Evolutionary conservation across 2,797 vertebrate genomes (phyloP).

Genomic region (Rachycentron canadum): DNA sequence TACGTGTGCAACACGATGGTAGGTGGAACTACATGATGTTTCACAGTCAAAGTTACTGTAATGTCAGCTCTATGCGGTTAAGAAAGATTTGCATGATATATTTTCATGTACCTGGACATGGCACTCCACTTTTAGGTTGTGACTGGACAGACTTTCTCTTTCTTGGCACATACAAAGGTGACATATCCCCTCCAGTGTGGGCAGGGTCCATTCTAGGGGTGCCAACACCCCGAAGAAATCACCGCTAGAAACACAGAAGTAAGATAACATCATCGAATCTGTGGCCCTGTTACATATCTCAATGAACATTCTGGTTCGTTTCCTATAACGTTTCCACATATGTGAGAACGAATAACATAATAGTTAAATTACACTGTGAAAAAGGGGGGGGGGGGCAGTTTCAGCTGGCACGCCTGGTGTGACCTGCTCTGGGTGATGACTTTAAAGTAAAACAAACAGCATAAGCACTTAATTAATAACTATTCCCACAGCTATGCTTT

Average conservation of each 20-base stretch:
- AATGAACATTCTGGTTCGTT: not conserved
- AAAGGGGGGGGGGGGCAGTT: not conserved
- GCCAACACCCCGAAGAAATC: conserved; percentile 13
- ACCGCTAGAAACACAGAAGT: conserved; percentile 35
- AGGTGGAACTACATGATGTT: not conserved
- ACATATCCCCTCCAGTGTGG: conserved; percentile 69
- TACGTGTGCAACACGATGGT: accelerated
- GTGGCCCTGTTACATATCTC: not conserved
- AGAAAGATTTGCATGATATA: accelerated
- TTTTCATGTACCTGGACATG: conserved; percentile 62
- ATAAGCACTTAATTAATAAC: not conserved
- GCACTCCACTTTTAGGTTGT: conserved; percentile 60
- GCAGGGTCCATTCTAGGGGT: conserved; percentile 63
- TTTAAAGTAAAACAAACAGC: not conserved
- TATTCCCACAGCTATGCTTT: not conserved
- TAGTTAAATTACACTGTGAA: not conserved
- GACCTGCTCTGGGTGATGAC: not conserved
- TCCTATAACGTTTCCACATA: not conserved
- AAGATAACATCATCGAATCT: not conserved
- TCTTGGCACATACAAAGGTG: conserved; percentile 73
- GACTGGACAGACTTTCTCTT: conserved; percentile 72
- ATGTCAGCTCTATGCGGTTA: too few species aligned
- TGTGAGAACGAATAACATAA: not conserved
- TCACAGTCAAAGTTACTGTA: too few species aligned
- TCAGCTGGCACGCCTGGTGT: not conserved